Evolutionary conservation across 2,113 vertebrate species (phyloP), one percentile per base, ranked within the genome.

Genomic region (Tauraco erythrolophus): DNA sequence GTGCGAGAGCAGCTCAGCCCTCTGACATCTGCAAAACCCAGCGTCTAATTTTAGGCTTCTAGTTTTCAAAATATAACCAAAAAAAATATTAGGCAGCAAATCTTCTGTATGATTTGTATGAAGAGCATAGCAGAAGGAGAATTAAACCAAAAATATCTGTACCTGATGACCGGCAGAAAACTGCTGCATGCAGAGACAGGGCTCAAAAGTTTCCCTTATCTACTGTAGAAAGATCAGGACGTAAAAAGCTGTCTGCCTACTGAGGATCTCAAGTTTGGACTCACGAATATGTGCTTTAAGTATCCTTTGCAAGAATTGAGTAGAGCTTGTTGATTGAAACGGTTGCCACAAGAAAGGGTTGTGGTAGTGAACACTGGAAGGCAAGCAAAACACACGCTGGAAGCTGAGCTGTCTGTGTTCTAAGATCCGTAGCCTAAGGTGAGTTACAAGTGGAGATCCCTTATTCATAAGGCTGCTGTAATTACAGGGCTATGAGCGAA

Each of bases 361-460:
- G 37, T 71, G 18, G 15, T 64, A 19, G 60, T 4, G 23, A 89
- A 57, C 21, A 19, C 17, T 1, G 0, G 0, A n/a, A 89, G 27
- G 48, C 51, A 24, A 89, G 19, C 11, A 81, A 81, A 91, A 46
- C 24, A 21, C 12, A 5, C 3, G 1, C 69, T 28, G 27, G 30
- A 50, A 71, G 48, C 75, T 57, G 46, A 68, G 9, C 2, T 62
- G 19, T 48, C 31, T 27, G 0, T 77, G 58, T 83, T 43, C 3
- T 39, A 71, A 93, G 65, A 96, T 89, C 72, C 56, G 91, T 92
- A 89, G 77, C 96, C 89, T 75, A 14, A 30, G 68, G 93, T 64
- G 43, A 56, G 28, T 30, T 76, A 43, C 27, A 61, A 11, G n/a
- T 45, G 24, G 69, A 51, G 56, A 82, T 56, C 33, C 37, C 21